A percentile compares a stretch with the other conserved stretches of the same genome.
These are phyloP conservation scores for Hymenochirus boettgeri DNA, from an alignment of 2,113 vertebrate species.

Conservation along the genomic window DNA sequence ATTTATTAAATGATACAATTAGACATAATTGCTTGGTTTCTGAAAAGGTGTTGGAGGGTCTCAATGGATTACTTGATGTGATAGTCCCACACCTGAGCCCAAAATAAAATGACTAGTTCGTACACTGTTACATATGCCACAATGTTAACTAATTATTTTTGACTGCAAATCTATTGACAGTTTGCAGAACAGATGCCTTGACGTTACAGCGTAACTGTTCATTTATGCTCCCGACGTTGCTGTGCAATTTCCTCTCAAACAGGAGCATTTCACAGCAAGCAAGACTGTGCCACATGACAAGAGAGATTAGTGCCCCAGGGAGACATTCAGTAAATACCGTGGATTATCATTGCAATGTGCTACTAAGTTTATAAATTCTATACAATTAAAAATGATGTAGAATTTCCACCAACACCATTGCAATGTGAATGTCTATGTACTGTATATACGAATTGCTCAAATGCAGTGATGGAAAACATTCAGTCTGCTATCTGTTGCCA, in stretches of 20 bases:
- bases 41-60: not conserved
- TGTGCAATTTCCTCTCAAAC: no score
- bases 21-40: not conserved
- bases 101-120: not conserved
- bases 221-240: no score
- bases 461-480: no score
- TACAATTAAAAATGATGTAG: no score
- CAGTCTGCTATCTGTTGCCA: no score
- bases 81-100: constrained; percentile 16
- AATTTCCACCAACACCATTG: no score
- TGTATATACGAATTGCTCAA: no score
- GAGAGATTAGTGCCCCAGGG: not conserved
- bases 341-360: no score
- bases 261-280: not conserved
- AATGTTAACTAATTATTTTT: not conserved
- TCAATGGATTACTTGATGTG: constrained; percentile 8
- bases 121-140: not conserved
- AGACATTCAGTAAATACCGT: no score
- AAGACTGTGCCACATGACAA: not conserved
- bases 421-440: no score
- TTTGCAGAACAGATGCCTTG: not conserved
- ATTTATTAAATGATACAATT: not conserved
- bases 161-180: not conserved
- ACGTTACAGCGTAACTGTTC: not conserved
- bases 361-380: no score